Evolutionary conservation across 1,140 invertebrate species (phyloP).

Genomic region (Oreohelix idahoensis): DNA sequence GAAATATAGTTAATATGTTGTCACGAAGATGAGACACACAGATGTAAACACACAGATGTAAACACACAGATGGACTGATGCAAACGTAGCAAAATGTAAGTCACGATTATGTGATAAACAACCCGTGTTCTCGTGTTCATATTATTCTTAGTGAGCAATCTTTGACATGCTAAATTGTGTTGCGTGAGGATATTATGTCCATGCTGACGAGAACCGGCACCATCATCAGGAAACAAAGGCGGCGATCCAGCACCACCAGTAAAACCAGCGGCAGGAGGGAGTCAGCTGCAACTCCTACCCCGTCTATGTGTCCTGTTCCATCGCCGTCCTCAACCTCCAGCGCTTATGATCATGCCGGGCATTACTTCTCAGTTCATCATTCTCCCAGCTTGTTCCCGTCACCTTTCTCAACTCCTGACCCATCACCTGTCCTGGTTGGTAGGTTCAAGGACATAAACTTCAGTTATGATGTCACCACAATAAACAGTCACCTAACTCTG

Average conservation of each 20-base stretch:
- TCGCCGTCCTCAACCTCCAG: not conserved
- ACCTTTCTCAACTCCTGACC: not conserved
- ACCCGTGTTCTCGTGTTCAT: too few relatives aligned
- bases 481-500: not conserved
- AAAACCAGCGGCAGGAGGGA: not conserved
- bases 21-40: too few relatives aligned
- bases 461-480: not conserved
- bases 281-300: conserved; percentile 4
- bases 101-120: too few relatives aligned
- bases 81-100: too few relatives aligned
- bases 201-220: conserved; percentile 44
- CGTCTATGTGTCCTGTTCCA: not conserved
- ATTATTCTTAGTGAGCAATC: too few relatives aligned
- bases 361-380: not conserved
- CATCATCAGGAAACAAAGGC: conserved; percentile 38
- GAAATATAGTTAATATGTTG: too few relatives aligned
- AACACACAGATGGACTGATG: too few relatives aligned
- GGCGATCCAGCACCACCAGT: conserved; percentile 39
- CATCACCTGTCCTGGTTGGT: not conserved
- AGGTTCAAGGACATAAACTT: conserved; percentile 17
- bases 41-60: too few relatives aligned
- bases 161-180: too few relatives aligned
- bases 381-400: not conserved
- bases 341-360: not conserved
- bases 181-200: conserved; percentile 11